phyloP scores from a whole-genome alignment of 1,140 invertebrate species.

The Drosophila sturtevanti region DNA sequence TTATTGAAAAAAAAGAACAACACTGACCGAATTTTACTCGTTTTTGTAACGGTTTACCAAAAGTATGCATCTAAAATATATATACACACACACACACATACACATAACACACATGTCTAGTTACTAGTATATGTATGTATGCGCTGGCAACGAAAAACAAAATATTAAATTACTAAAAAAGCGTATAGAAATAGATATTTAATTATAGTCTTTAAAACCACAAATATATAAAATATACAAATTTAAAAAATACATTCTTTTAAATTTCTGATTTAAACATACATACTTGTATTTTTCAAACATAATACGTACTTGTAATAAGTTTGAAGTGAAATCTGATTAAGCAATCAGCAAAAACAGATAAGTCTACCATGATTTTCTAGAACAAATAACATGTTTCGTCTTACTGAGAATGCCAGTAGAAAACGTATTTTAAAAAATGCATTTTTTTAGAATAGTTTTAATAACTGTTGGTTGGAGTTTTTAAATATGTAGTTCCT shows the following conservation, averaged over 20 bases:
- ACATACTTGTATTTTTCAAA: no score
- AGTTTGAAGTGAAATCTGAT: no score
- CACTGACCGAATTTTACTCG: constrained; percentile 44
- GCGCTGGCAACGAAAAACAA: constrained; percentile 58
- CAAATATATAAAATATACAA: constrained; percentile 51
- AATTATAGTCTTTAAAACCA: constrained; percentile 47
- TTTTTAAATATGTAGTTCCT: neutral
- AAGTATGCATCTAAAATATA: constrained; percentile 50
- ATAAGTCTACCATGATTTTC: no score
- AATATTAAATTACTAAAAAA: constrained; percentile 61
- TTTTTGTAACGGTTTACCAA: constrained; percentile 46
- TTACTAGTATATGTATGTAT: constrained; percentile 65
- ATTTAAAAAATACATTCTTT: constrained; percentile 34
- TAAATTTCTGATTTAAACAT: neutral
- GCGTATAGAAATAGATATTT: constrained; percentile 59
- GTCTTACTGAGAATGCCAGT: no score
- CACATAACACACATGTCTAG: constrained; percentile 52
- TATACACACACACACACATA: constrained; percentile 42
- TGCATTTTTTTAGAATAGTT: no score
- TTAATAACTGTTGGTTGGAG: no score
- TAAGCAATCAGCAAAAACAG: no score
- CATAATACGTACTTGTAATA: no score
- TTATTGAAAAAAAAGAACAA: constrained; percentile 49
- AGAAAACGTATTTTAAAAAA: no score
- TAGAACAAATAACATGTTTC: no score